Percentiles rank a stretch among this genome's conserved stretches.
Conservation (phyloP, 2,888 invertebrate species). For the Cinara cedri region DNA sequence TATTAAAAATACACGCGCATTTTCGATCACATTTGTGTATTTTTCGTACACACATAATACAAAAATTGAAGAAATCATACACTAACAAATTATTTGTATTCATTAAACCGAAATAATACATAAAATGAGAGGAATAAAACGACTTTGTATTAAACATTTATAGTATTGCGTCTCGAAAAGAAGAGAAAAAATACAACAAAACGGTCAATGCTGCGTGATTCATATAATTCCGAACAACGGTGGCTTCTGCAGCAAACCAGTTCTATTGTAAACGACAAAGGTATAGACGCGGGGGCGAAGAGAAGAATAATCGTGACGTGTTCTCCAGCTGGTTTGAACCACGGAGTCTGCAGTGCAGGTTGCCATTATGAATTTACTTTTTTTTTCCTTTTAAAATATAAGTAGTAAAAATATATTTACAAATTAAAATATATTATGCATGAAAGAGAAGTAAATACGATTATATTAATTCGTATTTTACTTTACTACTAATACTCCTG, state of each 20-base stretch:
- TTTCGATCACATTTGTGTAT: too few relatives aligned
- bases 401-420: neutral
- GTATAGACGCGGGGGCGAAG: neutral
- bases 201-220: constrained; percentile 29
- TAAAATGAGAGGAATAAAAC: constrained; percentile 1
- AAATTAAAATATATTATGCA: too few relatives aligned
- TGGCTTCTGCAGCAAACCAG: constrained; percentile 50
- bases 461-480: too few relatives aligned
- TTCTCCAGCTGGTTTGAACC: constrained; percentile 46
- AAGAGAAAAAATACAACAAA: constrained; percentile 47
- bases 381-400: neutral
- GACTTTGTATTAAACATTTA: constrained; percentile 13
- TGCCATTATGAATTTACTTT: neutral
- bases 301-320: constrained; percentile 49
- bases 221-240: constrained; percentile 17
- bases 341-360: neutral
- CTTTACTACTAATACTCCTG: too few relatives aligned
- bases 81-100: neutral
- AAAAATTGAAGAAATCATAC: neutral
- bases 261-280: constrained; percentile 27
- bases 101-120: neutral
- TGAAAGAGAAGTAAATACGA: too few relatives aligned
- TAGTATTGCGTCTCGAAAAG: neutral
- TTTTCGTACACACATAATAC: neutral
- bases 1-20: too few relatives aligned